phyloP scores from a whole-genome alignment of 2,888 invertebrate genomes.

The Noctua janthina region DNA sequence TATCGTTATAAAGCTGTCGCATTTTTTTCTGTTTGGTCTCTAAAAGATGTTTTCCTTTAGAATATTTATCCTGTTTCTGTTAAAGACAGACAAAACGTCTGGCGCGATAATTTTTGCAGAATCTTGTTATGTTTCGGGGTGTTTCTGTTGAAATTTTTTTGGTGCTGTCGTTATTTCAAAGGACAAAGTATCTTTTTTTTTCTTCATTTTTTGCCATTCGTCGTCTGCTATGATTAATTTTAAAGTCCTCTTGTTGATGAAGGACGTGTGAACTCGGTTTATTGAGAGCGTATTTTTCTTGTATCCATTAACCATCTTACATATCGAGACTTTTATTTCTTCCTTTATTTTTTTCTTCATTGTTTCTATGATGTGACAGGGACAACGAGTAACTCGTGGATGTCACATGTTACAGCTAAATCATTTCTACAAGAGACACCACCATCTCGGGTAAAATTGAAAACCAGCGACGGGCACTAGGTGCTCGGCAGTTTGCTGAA shows the following conservation, averaged over 20 bases:
- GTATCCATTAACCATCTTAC: not conserved
- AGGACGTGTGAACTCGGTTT: not conserved
- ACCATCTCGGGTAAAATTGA: too few relatives aligned
- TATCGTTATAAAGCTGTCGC: conserved; percentile 16
- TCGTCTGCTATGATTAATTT: not conserved
- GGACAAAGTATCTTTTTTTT: not conserved
- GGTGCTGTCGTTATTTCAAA: not conserved
- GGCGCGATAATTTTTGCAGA: conserved; percentile 35
- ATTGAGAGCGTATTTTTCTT: not conserved
- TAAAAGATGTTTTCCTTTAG: conserved; percentile 38
- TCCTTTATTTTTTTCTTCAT: not conserved
- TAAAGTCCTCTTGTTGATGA: not conserved
- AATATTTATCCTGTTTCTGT: conserved; percentile 44
- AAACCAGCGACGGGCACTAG: too few relatives aligned
- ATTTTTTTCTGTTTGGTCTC: conserved; percentile 27
- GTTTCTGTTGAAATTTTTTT: not conserved
- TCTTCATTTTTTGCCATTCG: not conserved
- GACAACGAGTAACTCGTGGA: not conserved
- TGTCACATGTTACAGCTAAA: not conserved
- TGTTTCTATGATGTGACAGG: not conserved
- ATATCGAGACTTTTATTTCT: not conserved
- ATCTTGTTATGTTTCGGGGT: conserved; percentile 20
- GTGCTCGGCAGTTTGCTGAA: too few relatives aligned
- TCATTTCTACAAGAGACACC: not conserved
- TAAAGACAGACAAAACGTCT: conserved; percentile 23